These are phyloP conservation scores for Zaprionus obscuricornis DNA, from an alignment of 2,888 invertebrate genomes.

Conservation along the genomic window DNA sequence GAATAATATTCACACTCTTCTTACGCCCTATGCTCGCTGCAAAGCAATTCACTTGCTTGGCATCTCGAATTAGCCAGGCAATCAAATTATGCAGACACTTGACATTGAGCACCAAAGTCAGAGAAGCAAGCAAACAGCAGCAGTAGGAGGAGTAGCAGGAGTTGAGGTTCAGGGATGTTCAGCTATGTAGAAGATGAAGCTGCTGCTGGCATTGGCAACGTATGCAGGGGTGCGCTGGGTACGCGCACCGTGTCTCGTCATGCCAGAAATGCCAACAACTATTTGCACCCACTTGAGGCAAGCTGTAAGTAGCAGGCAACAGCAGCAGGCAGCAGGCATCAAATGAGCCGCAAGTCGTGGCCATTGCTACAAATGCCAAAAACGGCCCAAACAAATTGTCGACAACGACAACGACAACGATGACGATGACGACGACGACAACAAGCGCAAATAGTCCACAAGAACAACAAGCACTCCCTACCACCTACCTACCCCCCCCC, in stretches of 20 bases:
- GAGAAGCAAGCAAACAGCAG: too few species aligned
- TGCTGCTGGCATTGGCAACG: too few species aligned
- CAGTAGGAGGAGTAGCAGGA: neutral
- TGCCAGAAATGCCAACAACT: conserved; percentile 26
- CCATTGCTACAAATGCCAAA: conserved; percentile 45
- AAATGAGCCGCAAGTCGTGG: conserved; percentile 52
- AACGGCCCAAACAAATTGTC: conserved; percentile 31
- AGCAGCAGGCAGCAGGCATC: conserved; percentile 37
- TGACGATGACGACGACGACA: too few species aligned
- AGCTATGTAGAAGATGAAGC: too few species aligned
- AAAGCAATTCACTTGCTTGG: neutral
- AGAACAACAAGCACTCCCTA: too few species aligned
- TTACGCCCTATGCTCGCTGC: neutral
- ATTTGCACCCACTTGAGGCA: conserved; percentile 59
- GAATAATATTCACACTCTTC: too few species aligned
- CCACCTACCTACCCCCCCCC: too few species aligned
- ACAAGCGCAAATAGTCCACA: too few species aligned
- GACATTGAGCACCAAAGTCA: conserved; percentile 52
- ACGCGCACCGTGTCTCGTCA: neutral
- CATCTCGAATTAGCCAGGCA: conserved; percentile 54
- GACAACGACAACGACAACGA: too few species aligned
- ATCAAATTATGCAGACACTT: conserved; percentile 63
- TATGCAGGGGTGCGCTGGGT: neutral
- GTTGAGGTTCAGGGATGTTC: too few species aligned
- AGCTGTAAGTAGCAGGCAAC: conserved; percentile 35